Evolutionary conservation across 2,888 invertebrate species (phyloP), one percentile per base, ranked within the genome.

Genomic region (Drosophila pegasa): DNA sequence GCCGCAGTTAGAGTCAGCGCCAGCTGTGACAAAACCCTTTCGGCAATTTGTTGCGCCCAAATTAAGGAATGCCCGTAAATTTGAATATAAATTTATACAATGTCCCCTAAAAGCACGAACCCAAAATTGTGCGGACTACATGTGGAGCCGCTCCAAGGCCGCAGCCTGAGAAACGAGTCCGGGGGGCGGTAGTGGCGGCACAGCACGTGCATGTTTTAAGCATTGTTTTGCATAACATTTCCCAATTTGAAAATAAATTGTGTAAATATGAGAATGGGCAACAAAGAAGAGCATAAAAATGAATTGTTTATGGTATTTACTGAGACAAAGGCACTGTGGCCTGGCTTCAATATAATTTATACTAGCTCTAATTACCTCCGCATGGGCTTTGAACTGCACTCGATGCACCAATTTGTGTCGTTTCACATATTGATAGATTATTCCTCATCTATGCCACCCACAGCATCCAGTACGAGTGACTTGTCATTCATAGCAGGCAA

Each of bases 391-490:
- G 47, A 43, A 29, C 22, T 38, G 37, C 18, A 41, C 22, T 37
- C 10, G 29, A 33, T 12, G 16, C 10, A 40, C 9, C n/a, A 6
- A 38, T 48, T 35, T 38, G 8, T 29, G 55, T 1, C 2, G 8
- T 14, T 22, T 18, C 18, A 18, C 18, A 5, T 37, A 27, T 18
- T 25, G 25, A 7, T 4, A 27, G 16, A 33, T 48, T 33, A 43
- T 29, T 31, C 9, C 3, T 16, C 29, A 29, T 47, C 10, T 41
- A 9, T 35, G 2, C 38, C 35, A 14, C 2, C 31, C 22, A 58
- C 88, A 96, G 96, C 95, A 1, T 96, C 96, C 91, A 96, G 96
- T 89, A 93, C 94, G 71, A 96, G 96, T 62, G 96, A 96, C 87
- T 92, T 96, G 75, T 96, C 96, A 0, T 93, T 95, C 69, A 95